Percentiles rank a stretch among this genome's conserved stretches.
These are phyloP conservation scores for Ophion ellenae DNA, from an alignment of 2,888 invertebrate genomes.

Conservation along the genomic window DNA sequence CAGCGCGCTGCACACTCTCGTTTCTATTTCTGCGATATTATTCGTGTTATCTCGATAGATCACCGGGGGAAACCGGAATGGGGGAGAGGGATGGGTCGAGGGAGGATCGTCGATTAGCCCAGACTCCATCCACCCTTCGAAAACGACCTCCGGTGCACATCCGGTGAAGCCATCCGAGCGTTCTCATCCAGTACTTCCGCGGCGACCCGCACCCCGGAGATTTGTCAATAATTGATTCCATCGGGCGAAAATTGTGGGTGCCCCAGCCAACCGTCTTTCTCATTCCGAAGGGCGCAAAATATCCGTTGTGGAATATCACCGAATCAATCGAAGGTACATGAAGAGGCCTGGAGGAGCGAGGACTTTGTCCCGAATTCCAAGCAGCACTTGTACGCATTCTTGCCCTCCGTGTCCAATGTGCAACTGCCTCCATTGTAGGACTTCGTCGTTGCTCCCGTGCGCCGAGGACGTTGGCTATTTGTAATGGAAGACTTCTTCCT, in stretches of 20 bases:
- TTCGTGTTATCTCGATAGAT: slow-evolving; percentile 53
- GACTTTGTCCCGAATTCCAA: neutral
- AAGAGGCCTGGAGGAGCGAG: neutral
- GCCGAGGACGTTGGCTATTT: neutral
- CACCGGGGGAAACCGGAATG: slow-evolving; percentile 42
- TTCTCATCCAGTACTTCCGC: slow-evolving; percentile 56
- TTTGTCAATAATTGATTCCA: slow-evolving; percentile 67
- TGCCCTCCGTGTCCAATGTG: neutral
- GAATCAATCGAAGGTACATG: slow-evolving; percentile 53
- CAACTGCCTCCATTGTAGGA: neutral
- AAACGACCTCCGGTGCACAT: slow-evolving; percentile 65
- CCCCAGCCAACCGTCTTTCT: slow-evolving; percentile 25
- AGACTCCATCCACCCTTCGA: slow-evolving; percentile 22
- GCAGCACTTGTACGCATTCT: neutral
- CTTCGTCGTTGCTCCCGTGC: neutral
- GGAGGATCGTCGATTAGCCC: slow-evolving; percentile 52
- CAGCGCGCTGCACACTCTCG: neutral
- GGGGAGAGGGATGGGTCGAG: neutral
- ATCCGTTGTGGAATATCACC: slow-evolving; percentile 56
- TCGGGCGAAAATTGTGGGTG: slow-evolving; percentile 63
- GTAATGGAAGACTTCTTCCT: neutral
- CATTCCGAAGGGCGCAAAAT: slow-evolving; percentile 48
- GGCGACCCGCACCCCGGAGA: slow-evolving; percentile 59
- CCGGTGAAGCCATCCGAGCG: slow-evolving; percentile 63
- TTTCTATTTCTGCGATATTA: slow-evolving; percentile 13